A percentile compares a stretch with the other conserved stretches of the same genome.
phyloP scores from a whole-genome alignment of 2,113 vertebrate genomes.

The Micromys minutus region DNA sequence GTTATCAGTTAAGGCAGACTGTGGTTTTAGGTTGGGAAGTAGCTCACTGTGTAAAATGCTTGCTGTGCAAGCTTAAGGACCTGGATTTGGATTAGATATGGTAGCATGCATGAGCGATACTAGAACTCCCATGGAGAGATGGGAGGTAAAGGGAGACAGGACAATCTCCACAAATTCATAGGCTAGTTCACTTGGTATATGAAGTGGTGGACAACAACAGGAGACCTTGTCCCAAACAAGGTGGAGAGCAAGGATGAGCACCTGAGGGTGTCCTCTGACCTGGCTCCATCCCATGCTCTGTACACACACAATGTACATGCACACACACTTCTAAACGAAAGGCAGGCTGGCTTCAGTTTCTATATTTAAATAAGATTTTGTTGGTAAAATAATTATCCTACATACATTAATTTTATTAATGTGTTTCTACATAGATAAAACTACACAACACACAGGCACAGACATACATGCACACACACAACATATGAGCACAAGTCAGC shows the following conservation, averaged over 20 bases:
- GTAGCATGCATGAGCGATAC: too few species aligned
- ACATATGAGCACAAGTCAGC: background rate
- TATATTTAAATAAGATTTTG: slow-evolving; percentile 9
- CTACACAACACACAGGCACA: background rate
- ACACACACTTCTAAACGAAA: background rate
- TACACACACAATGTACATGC: background rate
- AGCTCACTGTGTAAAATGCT: background rate
- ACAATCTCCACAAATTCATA: background rate
- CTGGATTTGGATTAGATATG: background rate
- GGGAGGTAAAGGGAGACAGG: background rate
- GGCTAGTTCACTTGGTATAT: background rate
- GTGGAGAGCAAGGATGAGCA: background rate
- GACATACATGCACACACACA: background rate
- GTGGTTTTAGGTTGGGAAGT: background rate
- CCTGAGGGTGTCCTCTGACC: background rate
- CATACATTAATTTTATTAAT: slow-evolving; percentile 29
- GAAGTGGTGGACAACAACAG: too few species aligned
- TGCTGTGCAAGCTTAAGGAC: background rate
- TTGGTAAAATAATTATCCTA: background rate
- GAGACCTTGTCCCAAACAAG: background rate
- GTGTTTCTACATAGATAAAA: background rate
- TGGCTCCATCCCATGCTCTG: background rate
- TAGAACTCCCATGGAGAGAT: background rate
- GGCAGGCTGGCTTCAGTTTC: background rate
- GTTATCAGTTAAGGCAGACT: background rate